Evolutionary conservation across 2,888 invertebrate genomes (phyloP), one percentile per base, ranked within the genome.

Genomic region (Lasioglossum vierecki): DNA sequence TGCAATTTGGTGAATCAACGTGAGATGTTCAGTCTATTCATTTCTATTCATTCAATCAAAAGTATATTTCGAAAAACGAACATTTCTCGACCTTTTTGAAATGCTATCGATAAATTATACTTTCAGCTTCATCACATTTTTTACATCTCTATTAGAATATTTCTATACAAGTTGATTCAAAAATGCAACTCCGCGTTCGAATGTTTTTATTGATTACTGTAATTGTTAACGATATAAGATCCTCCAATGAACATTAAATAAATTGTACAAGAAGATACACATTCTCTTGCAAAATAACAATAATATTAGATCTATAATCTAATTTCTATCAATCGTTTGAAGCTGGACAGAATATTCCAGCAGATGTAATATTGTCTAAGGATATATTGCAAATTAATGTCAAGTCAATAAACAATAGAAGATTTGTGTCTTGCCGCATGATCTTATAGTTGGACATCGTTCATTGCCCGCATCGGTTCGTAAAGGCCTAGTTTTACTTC

Each of bases 401-500:
- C 18, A 5, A 46, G 18, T 35, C 57, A 22, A 80, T 41, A 73
- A 26, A 26, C 73, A 30, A 80, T 46, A 35, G 18, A 66, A 22
- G 5, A 39, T 6, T 13, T 2, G 18, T 15, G 8, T 35, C 49
- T 60, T 39, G 26, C 9, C 46, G 0, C 26, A 22, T 15, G 22
- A 80, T 73, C 41, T 22, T 53, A n/a, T 53, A 53, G 22, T 53
- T 53, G 70, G 46, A 30, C 35, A 30, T 77, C 76, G 63, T 71
- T 53, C 53, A 68, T 71, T 63, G 30, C 39, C 26, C 79, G 60
- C 49, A 71, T 84, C 44, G 57, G 71, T 77, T 68, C 79, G 39
- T 4, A 71, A 68, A 70, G 73, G 76, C 66, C 81, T 86, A 85
- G 70, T 86, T 85, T 79, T 76, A 73, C 60, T 75, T 79, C 44